Evolutionary conservation across 2,797 vertebrate genomes (phyloP), one percentile per base, ranked within the genome.

Genomic region (Coregonus suidteri): DNA sequence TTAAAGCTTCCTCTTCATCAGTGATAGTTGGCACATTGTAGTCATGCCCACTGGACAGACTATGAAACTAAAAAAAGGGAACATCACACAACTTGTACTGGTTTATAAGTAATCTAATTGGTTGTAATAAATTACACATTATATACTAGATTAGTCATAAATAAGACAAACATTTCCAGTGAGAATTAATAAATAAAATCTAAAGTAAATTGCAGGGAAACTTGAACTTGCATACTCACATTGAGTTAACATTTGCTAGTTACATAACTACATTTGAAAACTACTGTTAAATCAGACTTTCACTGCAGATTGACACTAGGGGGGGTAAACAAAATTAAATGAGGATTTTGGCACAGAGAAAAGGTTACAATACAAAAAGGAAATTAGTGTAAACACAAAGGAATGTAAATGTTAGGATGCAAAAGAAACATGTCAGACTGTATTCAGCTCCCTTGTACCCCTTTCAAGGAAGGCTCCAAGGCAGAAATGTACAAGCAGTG

Each of bases 1-100:
- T 83, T 83, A 82, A 82, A 79, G 83, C 37, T 74, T 75, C 72
- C 74, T 87, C 31, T 76, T 71, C 75, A 83, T 79, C 77, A 64
- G 59, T 83, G n/a, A 91, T 88, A 91, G 82, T 89, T 81, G 87
- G 80, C 76, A 83, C 88, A 84, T 90, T 91, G 89, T 91, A 81
- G 82, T 79, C 85, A 89, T 86, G 89, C 84, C 84, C 79, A 79
- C 62, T 51, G n/a, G 75, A 85, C 69, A 77, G 86, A 79, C 83
- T 69, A 81, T 15, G 20, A 20, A 65, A 79, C 9, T 13, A 47
- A 47, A 9, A 47, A 47, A 47, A 47, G 2, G 35, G 74, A 59
- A 74, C 25, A 18, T 11, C 18, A 20, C 18, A 70, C 35, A 70
- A 41, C 37, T 6, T 35, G 34, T 68, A 25, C 59, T 25, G 59